Conservation (phyloP, 2,797 vertebrate species). For the Sebastes nivosus region DNA sequence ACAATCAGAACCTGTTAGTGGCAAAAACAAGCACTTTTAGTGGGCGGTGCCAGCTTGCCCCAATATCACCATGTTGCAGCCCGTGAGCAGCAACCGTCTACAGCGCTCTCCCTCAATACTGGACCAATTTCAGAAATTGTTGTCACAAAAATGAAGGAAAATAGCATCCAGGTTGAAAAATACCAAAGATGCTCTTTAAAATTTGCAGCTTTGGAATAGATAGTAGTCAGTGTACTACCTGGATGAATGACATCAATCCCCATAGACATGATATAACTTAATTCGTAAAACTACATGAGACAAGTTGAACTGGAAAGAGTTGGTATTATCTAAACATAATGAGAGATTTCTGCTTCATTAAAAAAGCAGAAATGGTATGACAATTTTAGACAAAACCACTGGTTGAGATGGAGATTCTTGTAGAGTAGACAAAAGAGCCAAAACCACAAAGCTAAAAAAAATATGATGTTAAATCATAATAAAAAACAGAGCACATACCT, state of each 20-base stretch:
- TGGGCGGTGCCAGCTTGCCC: too few species aligned
- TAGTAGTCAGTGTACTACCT: background rate
- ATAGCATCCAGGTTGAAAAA: too few species aligned
- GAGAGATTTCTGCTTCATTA: background rate
- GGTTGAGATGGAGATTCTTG: background rate
- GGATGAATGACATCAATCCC: background rate
- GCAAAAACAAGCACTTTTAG: too few species aligned
- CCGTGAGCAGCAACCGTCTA: too few species aligned
- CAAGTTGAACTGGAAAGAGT: background rate
- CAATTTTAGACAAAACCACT: background rate
- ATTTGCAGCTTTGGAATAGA: background rate
- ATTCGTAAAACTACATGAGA: background rate
- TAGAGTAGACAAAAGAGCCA: background rate
- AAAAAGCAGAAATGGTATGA: background rate
- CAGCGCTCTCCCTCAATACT: too few species aligned
- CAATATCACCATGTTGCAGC: too few species aligned
- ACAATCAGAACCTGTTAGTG: too few species aligned
- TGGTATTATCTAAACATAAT: background rate
- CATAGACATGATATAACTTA: background rate
- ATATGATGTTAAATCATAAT: background rate
- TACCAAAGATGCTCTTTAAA: too few species aligned
- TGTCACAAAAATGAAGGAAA: too few species aligned
- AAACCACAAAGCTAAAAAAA: background rate
- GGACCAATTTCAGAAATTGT: too few species aligned
- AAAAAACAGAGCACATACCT: slow-evolving; percentile 50